phyloP scores from a whole-genome alignment of 1,140 invertebrate species.

The Sarcophaga peregrina region DNA sequence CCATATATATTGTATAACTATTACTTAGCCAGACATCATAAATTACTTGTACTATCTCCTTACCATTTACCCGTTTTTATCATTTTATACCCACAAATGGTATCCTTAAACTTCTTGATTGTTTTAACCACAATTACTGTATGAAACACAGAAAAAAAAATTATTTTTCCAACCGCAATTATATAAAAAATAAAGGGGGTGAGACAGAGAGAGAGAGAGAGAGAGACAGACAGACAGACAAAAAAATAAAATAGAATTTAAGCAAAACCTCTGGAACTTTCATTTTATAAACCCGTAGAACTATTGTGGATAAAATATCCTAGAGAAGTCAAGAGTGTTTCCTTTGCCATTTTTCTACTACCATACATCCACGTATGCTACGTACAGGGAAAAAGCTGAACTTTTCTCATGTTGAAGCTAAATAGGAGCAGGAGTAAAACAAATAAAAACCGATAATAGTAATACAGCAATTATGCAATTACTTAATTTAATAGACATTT shows the following conservation, averaged over 20 bases:
- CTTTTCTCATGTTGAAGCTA: background rate
- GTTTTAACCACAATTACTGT: slow-evolving; percentile 16
- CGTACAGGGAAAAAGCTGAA: background rate
- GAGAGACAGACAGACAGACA: background rate
- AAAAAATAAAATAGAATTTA: background rate
- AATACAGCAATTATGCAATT: slow-evolving; percentile 15
- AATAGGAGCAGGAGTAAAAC: background rate
- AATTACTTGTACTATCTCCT: background rate
- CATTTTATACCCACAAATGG: background rate
- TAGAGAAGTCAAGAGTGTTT: background rate
- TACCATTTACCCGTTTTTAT: too few relatives aligned
- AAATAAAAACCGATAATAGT: background rate
- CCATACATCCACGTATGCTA: background rate
- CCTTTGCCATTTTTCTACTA: background rate
- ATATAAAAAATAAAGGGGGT: background rate
- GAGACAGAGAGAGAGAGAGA: too few relatives aligned
- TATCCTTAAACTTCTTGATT: slow-evolving; percentile 10
- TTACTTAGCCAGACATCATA: slow-evolving; percentile 14
- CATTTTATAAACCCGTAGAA: background rate
- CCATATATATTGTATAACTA: background rate
- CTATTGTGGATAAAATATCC: background rate
- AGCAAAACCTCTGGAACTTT: background rate
- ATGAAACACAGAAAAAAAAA: background rate
- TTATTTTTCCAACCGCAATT: slow-evolving; percentile 3
- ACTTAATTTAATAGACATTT: slow-evolving; percentile 12